Percentiles rank a stretch among this genome's conserved stretches.
Conservation (phyloP, 2,113 vertebrate species). For the Globicephala melas region DNA sequence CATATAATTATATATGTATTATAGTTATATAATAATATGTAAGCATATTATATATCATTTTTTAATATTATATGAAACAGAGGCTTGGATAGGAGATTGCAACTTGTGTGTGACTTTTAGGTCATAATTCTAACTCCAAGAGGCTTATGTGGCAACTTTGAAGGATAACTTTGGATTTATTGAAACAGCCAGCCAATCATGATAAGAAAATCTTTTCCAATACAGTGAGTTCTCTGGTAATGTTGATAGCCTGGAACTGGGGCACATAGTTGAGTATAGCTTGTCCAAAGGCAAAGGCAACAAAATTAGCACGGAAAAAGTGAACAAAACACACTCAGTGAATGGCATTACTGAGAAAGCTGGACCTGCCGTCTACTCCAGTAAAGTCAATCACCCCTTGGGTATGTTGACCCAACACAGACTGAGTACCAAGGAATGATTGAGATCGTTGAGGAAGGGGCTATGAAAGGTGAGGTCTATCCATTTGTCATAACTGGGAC, state of each 20-base stretch:
- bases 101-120: constrained; percentile 92
- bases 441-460: constrained; percentile 93
- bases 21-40: background rate
- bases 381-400: constrained; percentile 94
- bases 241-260: constrained; percentile 93
- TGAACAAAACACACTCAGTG: constrained; percentile 94
- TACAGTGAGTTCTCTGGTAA: constrained; percentile 98
- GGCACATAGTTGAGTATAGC: constrained; percentile 96
- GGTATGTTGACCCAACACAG: constrained; percentile 96
- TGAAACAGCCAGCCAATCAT: constrained; percentile 96
- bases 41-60: background rate
- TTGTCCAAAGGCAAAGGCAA: constrained; percentile 98
- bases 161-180: constrained; percentile 99
- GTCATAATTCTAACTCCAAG: constrained; percentile 90
- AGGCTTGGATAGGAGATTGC: constrained; percentile 94
- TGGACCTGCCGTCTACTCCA: constrained; percentile 88
- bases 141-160: constrained; percentile 94
- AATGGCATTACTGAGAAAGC: constrained; percentile 92
- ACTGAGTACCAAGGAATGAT: constrained; percentile 98
- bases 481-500: background rate
- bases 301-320: constrained; percentile 98
- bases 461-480: background rate
- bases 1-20: background rate
- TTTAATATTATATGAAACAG: constrained; percentile 83
- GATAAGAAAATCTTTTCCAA: constrained; percentile 99